A percentile compares a stretch with the other conserved stretches of the same genome.
Conservation (phyloP, 2,797 vertebrate genomes). For the Darevskia mixta region DNA sequence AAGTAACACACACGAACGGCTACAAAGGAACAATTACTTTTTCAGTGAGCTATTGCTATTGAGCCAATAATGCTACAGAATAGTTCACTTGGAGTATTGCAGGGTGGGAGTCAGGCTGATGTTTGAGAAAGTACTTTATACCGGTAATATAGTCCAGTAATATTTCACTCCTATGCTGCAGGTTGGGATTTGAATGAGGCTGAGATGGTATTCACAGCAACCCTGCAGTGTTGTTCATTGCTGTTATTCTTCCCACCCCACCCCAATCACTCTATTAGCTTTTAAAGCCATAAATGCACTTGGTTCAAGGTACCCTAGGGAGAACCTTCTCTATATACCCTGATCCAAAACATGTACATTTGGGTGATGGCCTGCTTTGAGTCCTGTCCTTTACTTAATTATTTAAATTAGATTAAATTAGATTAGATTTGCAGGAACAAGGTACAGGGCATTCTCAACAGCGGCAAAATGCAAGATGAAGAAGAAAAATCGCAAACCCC, state of each 20-base stretch:
- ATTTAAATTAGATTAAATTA: too few relatives aligned
- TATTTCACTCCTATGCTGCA: not conserved
- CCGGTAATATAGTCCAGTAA: not conserved
- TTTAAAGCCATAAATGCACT: not conserved
- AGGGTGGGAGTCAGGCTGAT: too few relatives aligned
- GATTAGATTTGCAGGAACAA: not conserved
- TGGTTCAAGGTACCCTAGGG: not conserved
- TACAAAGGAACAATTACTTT: not conserved
- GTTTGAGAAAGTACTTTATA: not conserved
- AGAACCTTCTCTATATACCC: not conserved
- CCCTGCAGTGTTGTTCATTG: not conserved
- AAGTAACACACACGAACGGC: not conserved
- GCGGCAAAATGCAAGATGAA: not conserved
- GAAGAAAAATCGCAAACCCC: too few relatives aligned
- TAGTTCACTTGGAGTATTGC: not conserved
- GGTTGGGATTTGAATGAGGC: not conserved
- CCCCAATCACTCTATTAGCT: not conserved
- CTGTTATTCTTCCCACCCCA: not conserved
- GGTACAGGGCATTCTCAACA: not conserved
- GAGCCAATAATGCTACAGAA: not conserved
- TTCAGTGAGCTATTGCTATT: not conserved
- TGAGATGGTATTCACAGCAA: not conserved
- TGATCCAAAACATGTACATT: not conserved
- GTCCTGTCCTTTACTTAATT: not conserved
- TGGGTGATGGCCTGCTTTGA: not conserved